These are phyloP conservation scores for Aepyceros melampus DNA, from an alignment of 2,113 vertebrate genomes.

Conservation along the genomic window DNA sequence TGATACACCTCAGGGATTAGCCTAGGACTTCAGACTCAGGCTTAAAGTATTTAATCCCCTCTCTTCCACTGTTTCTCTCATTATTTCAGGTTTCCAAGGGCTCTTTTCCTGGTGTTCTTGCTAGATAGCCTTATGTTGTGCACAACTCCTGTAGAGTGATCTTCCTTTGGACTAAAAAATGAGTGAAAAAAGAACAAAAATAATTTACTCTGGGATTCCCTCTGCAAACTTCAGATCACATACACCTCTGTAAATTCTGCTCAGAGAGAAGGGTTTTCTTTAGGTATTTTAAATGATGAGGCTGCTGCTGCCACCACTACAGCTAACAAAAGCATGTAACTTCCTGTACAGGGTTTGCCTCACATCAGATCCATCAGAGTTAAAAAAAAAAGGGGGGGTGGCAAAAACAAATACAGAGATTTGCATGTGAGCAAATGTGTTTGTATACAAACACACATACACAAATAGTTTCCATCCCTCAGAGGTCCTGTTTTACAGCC, in stretches of 20 bases:
- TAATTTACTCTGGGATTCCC: background rate
- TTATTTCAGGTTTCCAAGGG: background rate
- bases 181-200: background rate
- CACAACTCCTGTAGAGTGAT: background rate
- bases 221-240: background rate
- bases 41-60: background rate
- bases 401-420: background rate
- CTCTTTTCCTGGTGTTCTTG: background rate
- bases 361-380: background rate
- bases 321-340: background rate
- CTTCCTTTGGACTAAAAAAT: background rate
- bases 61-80: background rate
- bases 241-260: background rate
- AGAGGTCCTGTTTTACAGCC: background rate
- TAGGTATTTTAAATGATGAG: background rate
- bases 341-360: background rate
- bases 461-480: background rate
- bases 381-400: rapidly evolving
- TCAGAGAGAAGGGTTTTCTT: background rate
- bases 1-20: background rate
- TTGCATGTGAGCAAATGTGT: no score
- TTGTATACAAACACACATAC: background rate
- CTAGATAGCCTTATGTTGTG: background rate
- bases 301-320: background rate
- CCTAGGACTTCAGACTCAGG: background rate